Evolutionary conservation across 2,113 vertebrate genomes (phyloP).

Genomic region (Thunnus thynnus): DNA sequence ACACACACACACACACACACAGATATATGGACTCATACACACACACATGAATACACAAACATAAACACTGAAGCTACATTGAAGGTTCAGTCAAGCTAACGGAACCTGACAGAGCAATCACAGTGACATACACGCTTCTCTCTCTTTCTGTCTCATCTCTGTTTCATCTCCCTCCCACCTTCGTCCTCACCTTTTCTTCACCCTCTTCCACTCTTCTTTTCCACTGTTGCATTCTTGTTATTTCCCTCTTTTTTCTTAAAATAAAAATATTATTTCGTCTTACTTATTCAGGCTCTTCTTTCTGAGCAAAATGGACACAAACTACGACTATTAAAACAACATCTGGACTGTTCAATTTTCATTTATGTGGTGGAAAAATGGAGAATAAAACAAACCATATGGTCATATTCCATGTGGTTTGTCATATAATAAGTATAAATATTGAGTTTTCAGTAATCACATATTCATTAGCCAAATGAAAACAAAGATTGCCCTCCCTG

Average conservation of each 20-base stretch:
- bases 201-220: neutral
- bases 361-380: neutral
- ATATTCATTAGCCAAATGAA: conserved; percentile 2
- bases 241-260: neutral
- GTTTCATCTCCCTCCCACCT: conserved; percentile 41
- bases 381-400: conserved; percentile 2
- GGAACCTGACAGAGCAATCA: conserved; percentile 55
- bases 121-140: conserved; percentile 34
- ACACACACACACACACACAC: neutral
- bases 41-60: neutral
- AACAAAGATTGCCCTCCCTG: neutral
- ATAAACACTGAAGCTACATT: conserved; percentile 18
- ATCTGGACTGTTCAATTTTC: conserved; percentile 11
- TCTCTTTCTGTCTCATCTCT: conserved; percentile 2
- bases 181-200: conserved; percentile 1
- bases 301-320: conserved; percentile 19
- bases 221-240: neutral
- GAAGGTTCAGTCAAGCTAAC: conserved; percentile 50
- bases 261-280: neutral
- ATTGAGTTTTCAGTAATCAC: neutral
- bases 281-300: neutral
- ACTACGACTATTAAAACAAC: conserved; percentile 15
- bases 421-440: neutral
- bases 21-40: neutral
- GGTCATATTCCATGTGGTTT: neutral